Percentiles rank a stretch among this genome's conserved stretches.
Conservation (phyloP, 2,113 vertebrate genomes). For the Pardalotus punctatus region DNA sequence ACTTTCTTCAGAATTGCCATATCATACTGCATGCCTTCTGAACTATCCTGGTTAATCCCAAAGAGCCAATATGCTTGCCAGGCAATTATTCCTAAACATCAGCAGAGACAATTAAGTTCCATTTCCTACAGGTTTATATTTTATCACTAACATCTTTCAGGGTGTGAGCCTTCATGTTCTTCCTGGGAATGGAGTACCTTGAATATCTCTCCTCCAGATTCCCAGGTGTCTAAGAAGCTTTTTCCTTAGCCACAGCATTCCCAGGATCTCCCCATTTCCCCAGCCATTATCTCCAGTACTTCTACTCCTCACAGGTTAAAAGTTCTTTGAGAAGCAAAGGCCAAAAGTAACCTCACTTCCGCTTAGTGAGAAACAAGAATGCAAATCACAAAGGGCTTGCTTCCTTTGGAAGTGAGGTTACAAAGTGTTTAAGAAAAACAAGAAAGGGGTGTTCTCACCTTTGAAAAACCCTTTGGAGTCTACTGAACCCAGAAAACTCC, state of each 20-base stretch:
- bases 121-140: neutral
- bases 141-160: neutral
- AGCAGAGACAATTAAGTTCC: neutral
- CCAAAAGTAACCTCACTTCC: neutral
- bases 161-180: neutral
- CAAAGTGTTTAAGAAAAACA: neutral
- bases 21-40: neutral
- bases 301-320: neutral
- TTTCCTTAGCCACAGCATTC: neutral
- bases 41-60: neutral
- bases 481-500: neutral
- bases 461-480: neutral
- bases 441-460: neutral
- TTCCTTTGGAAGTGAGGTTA: neutral
- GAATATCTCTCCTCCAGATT: neutral
- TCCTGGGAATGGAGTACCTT: neutral
- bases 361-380: neutral
- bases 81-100: neutral
- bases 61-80: neutral
- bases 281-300: neutral
- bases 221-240: neutral
- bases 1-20: neutral
- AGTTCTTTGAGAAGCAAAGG: neutral
- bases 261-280: neutral
- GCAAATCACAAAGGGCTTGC: neutral